A percentile compares a stretch with the other conserved stretches of the same genome.
These are phyloP conservation scores for Prolemur simus DNA, from an alignment of 2,113 vertebrate species.

Conservation along the genomic window DNA sequence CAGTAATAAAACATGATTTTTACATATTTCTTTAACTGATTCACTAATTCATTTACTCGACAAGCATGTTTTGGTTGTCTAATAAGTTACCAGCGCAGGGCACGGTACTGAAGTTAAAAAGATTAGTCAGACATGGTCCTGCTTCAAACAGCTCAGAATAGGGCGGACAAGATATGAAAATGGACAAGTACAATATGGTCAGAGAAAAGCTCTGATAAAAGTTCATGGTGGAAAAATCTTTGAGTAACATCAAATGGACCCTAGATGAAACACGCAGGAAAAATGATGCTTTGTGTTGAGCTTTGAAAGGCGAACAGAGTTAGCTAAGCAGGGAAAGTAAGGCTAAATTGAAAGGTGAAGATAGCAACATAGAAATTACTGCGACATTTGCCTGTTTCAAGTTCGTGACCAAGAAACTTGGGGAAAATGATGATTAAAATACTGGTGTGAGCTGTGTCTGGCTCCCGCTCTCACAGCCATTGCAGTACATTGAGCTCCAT, in stretches of 20 bases:
- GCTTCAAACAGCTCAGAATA: neutral
- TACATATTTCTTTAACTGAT: neutral
- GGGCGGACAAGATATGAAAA: neutral
- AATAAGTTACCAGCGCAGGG: neutral
- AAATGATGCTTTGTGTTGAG: neutral
- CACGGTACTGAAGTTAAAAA: neutral
- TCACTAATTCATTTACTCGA: neutral
- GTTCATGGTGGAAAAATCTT: neutral
- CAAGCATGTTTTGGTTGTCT: neutral
- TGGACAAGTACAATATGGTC: neutral
- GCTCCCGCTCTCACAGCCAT: too few species aligned
- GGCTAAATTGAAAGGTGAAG: neutral
- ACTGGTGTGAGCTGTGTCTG: too few species aligned
- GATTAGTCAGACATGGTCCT: neutral
- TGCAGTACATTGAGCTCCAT: too few species aligned
- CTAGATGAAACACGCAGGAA: neutral
- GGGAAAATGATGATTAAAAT: neutral
- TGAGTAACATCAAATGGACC: too few species aligned
- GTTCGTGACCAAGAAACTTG: neutral
- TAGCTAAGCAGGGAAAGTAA: neutral
- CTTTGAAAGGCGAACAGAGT: neutral
- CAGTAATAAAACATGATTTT: neutral
- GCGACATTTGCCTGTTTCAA: neutral
- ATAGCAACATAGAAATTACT: neutral
- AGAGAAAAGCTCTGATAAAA: neutral